Percentiles rank a stretch among this genome's conserved stretches.
phyloP scores from a whole-genome alignment of 2,113 vertebrate species.

The Petrocephalus zakoni region DNA sequence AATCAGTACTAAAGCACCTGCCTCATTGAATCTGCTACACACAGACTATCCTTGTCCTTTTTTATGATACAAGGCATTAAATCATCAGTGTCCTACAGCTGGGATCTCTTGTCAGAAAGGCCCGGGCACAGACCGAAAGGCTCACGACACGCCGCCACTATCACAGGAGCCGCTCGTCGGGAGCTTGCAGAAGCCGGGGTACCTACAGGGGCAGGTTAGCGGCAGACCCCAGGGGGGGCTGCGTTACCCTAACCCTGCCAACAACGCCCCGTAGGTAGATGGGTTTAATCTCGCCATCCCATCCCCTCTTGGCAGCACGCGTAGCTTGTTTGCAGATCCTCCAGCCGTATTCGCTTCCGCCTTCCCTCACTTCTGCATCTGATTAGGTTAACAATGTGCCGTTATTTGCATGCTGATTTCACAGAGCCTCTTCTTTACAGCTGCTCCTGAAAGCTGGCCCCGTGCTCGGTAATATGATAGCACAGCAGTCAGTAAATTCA shows the following conservation, averaged over 20 bases:
- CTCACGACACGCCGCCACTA: background rate
- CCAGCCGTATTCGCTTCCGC: constrained; percentile 51
- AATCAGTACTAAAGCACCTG: constrained; percentile 2
- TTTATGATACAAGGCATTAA: constrained; percentile 14
- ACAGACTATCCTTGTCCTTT: constrained; percentile 5
- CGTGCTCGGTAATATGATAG: constrained; percentile 89
- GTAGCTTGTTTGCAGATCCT: constrained; percentile 64
- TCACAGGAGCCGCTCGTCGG: constrained; percentile 19
- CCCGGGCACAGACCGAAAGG: background rate
- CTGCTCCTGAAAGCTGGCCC: constrained; percentile 81
- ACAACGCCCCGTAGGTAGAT: constrained; percentile 55
- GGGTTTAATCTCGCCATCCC: constrained; percentile 66
- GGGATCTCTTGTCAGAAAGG: constrained; percentile 19
- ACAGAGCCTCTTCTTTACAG: constrained; percentile 80
- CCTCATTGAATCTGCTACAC: constrained; percentile 13
- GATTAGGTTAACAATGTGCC: constrained; percentile 99
- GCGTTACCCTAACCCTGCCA: constrained; percentile 46
- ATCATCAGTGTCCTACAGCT: constrained; percentile 18
- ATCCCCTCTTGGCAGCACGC: constrained; percentile 43
- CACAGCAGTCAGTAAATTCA: constrained; percentile 97
- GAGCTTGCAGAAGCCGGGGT: constrained; percentile 20
- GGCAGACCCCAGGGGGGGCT: background rate
- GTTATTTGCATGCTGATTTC: constrained; percentile 99
- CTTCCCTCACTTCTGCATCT: constrained; percentile 81
- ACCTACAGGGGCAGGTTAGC: constrained; percentile 6